Evolutionary conservation across 2,797 vertebrate genomes (phyloP), one percentile per base, ranked within the genome.

Genomic region (Argya squamiceps): DNA sequence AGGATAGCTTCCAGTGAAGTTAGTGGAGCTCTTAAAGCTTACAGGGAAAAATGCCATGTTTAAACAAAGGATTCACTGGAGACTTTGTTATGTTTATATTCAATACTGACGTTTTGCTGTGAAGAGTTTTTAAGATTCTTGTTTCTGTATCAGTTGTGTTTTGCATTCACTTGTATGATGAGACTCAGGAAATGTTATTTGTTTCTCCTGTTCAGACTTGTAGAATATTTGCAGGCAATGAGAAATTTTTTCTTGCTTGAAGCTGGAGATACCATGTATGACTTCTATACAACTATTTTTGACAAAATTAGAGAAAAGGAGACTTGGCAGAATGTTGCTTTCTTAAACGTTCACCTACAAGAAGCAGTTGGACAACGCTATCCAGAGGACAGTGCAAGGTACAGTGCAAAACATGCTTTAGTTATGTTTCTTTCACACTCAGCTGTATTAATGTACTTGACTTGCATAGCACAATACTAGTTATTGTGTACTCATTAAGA

Each of bases 251-350:
- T 99, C 97, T 98, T 99, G 83, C 98, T 99, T 97, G 99, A 99
- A 97, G 99, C 99, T 23, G 99, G 99, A 55, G 99, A 99, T 97
- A 99, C 99, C 44, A 99, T 99, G 99, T 99, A 99, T 87, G 99
- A 99, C 96, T 99, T 99, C 96, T 99, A 99, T 97, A 99, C 99
- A 0, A 99, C 99, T 52, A 99, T 99, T 97, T 99, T 99, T 97
- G 99, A 99, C 92, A 99, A 99, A 97, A 99, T 99, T 89, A 98
- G 98, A 97, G 99, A 99, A 97, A 99, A 99, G 91, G 99, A 99
- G 97, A 98, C 98, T 94, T 99, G 99, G 99, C 99, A 99, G 97
- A 99, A 99, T 97, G 98, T 98, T 75, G 98, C 99, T 21, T 99
- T 99, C 94, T 99, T 99, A 80, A 99, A 99, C 4, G 98, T 98